Evolutionary conservation across 2,113 vertebrate species (phyloP), one percentile per base, ranked within the genome.

Genomic region (Ophthalmolycus amberensis): DNA sequence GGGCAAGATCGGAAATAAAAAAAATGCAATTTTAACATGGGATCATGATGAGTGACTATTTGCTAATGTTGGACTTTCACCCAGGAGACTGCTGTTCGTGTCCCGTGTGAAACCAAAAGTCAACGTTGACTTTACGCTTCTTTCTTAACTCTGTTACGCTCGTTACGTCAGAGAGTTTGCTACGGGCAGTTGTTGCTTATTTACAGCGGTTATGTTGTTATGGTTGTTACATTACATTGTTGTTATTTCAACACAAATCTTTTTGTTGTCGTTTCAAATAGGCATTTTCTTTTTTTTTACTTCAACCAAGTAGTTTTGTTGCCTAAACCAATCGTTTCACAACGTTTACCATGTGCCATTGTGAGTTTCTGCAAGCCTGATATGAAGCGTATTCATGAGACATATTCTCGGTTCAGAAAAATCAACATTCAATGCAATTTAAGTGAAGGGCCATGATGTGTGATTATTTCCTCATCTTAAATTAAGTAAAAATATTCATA

Each of bases 391-490:
- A 5, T 56, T 56, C n/a, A 56, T 10, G 54, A 58, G 54, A 27
- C 54, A 25, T 16, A 32, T 32, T 34, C 15, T 34, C 29, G 12
- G 11, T 58, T 27, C 25, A 27, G 56, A 34, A 29, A 60, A 7
- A 54, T 10, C 50, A 9, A 46, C 54, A 25, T 56, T 56, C 10
- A 25, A 69, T 44, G 9, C 8, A 29, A 71, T 79, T 22, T 29
- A 0, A 29, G 34, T 22, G 27, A 10, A 6, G 16, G 9, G 66
- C 65, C 34, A 40, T n/a, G 34, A 14, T 11, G 16, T 63, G 25
- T 46, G 6, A 66, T 73, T 56, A 62, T 32, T 60, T 22, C 27
- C 70, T 67, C 6, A 67, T 22, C 25, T 60, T 38, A 40, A 68
- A 42, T 67, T 68, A 29, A 9, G 65, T 7, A 59, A 27, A 22